Evolutionary conservation across 2,113 vertebrate species (phyloP).

Genomic region (Hirundichthys speculiger): DNA sequence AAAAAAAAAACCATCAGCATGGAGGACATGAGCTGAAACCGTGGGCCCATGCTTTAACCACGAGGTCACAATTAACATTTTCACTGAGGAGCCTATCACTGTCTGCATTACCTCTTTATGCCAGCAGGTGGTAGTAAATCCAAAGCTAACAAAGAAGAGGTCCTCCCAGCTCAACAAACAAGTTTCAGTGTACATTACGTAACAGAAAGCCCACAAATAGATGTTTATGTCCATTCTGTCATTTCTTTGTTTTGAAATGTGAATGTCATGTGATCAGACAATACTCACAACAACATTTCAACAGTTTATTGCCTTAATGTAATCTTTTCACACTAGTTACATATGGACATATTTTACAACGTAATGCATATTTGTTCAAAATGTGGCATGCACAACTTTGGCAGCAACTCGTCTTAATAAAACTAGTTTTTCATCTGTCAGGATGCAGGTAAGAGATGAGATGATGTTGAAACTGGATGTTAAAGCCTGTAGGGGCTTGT

Average conservation of each 20-base stretch:
- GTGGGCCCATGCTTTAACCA: constrained; percentile 11
- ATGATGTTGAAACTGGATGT: constrained; percentile 17
- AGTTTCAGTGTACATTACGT: not conserved
- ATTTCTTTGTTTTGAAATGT: not conserved
- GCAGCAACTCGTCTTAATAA: constrained; percentile 31
- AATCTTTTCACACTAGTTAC: constrained; percentile 58
- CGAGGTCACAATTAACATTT: no score
- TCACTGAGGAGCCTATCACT: no score
- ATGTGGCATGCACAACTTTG: constrained; percentile 48
- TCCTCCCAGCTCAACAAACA: not conserved
- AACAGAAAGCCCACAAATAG: not conserved
- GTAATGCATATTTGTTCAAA: not conserved
- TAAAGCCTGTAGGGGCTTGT: constrained; percentile 11
- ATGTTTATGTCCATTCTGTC: not conserved
- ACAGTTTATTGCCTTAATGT: constrained; percentile 72
- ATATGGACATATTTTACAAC: constrained; percentile 65
- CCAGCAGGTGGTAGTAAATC: constrained; percentile 56
- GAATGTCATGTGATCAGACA: not conserved
- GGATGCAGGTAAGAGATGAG: not conserved
- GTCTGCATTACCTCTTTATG: not conserved
- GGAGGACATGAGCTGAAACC: not conserved
- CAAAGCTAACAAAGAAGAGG: not conserved
- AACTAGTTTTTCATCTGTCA: constrained; percentile 16
- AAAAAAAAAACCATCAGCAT: not conserved
- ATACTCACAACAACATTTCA: not conserved